phyloP scores from a whole-genome alignment of 2,113 vertebrate species.

The Odocoileus hemionus region DNA sequence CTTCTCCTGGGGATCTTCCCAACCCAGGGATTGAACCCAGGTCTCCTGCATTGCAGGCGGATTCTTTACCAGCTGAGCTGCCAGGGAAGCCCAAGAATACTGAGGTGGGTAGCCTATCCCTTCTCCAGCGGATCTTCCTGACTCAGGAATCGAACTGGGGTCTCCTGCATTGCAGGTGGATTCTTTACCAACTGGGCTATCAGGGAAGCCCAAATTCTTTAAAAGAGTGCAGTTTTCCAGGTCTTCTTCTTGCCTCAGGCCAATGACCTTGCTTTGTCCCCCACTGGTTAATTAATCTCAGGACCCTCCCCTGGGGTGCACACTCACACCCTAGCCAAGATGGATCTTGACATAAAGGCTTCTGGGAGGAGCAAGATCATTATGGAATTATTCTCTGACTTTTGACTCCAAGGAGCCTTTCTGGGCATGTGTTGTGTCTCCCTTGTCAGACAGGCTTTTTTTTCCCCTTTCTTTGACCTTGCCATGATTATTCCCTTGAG shows the following conservation, averaged over 20 bases:
- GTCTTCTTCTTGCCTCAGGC: not conserved
- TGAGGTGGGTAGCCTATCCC: not conserved
- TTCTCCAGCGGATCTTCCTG: not conserved
- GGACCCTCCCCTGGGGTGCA: not conserved
- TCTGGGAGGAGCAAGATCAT: not conserved
- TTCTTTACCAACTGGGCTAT: not conserved
- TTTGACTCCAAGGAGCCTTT: not conserved
- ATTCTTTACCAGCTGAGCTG: not conserved
- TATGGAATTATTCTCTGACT: not conserved
- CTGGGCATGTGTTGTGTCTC: not conserved
- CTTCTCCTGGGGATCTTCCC: not conserved
- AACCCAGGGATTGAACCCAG: not conserved
- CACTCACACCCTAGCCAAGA: not conserved
- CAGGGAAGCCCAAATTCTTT: not conserved
- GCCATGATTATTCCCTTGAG: not conserved
- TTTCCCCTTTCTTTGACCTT: not conserved
- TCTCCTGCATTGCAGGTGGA: not conserved
- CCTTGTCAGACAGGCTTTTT: not conserved
- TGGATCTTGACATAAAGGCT: not conserved
- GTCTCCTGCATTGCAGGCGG: rapidly evolving
- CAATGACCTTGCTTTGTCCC: not conserved
- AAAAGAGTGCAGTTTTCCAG: not conserved
- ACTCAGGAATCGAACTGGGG: not conserved
- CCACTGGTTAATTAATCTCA: not conserved
- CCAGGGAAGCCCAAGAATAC: not conserved